Evolutionary conservation across 2,888 invertebrate genomes (phyloP).

Genomic region (Ctena decussata): DNA sequence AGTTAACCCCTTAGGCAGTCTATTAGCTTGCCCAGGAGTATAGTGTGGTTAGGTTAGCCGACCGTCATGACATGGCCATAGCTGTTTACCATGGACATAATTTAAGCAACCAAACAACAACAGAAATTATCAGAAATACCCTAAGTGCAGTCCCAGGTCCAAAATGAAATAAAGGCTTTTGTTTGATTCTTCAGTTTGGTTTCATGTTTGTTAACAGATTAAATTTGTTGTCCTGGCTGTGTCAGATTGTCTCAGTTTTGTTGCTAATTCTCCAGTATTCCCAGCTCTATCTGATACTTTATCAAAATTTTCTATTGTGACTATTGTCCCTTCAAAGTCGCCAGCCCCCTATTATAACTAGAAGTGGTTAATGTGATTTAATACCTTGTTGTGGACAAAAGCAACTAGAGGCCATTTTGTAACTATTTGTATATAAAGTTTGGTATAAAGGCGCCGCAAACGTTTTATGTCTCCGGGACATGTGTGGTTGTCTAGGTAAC

Average conservation of each 20-base stretch:
- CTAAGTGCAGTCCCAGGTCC: no score
- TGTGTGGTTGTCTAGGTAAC: constrained; percentile 22
- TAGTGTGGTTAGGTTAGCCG: no score
- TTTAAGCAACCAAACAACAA: no score
- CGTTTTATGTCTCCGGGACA: constrained; percentile 14
- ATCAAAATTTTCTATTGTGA: background rate
- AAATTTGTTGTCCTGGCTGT: background rate
- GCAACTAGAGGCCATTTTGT: constrained; percentile 5
- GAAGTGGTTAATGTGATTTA: background rate
- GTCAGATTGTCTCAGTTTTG: background rate
- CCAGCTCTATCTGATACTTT: background rate
- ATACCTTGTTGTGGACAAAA: constrained; percentile 1
- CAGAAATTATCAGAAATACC: no score
- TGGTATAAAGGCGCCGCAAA: constrained; percentile 8
- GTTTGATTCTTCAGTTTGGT: background rate
- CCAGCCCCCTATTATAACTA: background rate
- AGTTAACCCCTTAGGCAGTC: no score
- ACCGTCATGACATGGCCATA: no score
- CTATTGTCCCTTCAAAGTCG: background rate
- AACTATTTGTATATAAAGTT: constrained; percentile 13
- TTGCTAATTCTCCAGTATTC: background rate
- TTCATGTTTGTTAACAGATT: background rate
- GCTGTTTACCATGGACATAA: no score
- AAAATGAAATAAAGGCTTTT: no score
- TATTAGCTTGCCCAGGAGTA: no score